Evolutionary conservation across 2,888 invertebrate species (phyloP).

Genomic region (Vannuccia rotundouncinata): DNA sequence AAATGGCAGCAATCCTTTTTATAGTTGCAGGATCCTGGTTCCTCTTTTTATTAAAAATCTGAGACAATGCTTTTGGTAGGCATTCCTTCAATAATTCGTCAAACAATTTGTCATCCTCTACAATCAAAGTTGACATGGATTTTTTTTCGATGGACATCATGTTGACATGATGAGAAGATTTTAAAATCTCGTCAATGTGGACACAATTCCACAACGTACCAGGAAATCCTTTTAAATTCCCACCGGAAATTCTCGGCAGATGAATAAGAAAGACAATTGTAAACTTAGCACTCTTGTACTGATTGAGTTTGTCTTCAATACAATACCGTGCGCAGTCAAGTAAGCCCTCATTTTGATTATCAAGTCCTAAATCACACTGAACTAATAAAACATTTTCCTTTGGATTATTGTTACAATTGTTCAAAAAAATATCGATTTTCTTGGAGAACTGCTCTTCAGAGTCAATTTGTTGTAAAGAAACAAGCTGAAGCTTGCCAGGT

Average conservation of each 20-base stretch:
- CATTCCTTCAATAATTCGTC: background rate
- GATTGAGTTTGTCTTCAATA: background rate
- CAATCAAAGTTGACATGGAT: background rate
- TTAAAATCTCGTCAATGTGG: background rate
- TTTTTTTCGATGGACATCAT: background rate
- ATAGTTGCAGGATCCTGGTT: background rate
- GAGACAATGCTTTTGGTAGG: background rate
- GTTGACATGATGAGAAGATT: background rate
- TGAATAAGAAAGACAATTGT: background rate
- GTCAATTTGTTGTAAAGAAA: conserved; percentile 46
- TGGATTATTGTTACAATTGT: background rate
- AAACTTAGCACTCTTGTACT: background rate
- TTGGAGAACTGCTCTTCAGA: conserved; percentile 49
- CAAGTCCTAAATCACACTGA: background rate
- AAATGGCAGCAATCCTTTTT: background rate
- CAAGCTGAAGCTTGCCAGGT: conserved; percentile 41
- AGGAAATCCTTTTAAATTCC: background rate
- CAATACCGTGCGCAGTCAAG: conserved; percentile 6
- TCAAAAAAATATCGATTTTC: conserved; percentile 39
- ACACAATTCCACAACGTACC: background rate
- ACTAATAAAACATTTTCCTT: background rate
- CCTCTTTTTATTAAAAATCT: background rate
- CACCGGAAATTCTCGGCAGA: background rate
- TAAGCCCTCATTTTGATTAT: background rate
- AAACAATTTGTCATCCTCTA: background rate